Evolutionary conservation across 2,888 invertebrate species (phyloP), one percentile per base, ranked within the genome.

Genomic region (Sesia apiformis): DNA sequence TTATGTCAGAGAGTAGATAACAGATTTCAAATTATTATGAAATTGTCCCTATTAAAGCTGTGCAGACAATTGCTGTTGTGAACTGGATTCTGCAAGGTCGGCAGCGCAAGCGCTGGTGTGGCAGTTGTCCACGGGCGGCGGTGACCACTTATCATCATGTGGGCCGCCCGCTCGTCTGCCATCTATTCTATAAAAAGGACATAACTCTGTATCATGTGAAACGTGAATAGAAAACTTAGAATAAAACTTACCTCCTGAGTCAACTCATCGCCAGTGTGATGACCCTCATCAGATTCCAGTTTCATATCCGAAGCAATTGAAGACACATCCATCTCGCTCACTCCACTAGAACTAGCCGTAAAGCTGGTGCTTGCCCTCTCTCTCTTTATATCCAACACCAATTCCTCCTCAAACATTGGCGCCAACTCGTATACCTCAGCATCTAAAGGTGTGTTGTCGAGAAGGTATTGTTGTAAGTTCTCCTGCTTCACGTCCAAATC

Each of bases 301-400:
- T 90, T 90, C 49, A 86, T 69, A 57, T 86, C 83, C n/a, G 72
- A 69, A 55, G 69, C 64, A 54, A 74, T 66, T 3, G 84, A 80
- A 39, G 65, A 63, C n/a, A 69, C 60, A 57, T 87, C 87, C 83
- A 88, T 84, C 64, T 89, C 90, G 69, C 89, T 88, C 56, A 88
- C 83, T 65, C 90, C 90, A 70, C 89, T 89, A 0, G 90, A 88
- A 62, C 88, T 87, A 0, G 82, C 81, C 3, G 90, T 90, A 55
- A 90, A 89, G 64, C 90, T 90, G 6, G 90, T 90, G 69, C 90
- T 88, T 2, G 89, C 89, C 61, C 90, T 66, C 58, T 90, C 90
- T 57, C 89, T 79, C 73, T 90, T 90, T 60, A 90, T 79, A 53
- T 75, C 81, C 40, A 84, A 58, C 40, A 82, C 76, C 53, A 84